These are phyloP conservation scores for Scaptodrosophila lebanonensis DNA, from an alignment of 1,140 invertebrate genomes.

Conservation along the genomic window DNA sequence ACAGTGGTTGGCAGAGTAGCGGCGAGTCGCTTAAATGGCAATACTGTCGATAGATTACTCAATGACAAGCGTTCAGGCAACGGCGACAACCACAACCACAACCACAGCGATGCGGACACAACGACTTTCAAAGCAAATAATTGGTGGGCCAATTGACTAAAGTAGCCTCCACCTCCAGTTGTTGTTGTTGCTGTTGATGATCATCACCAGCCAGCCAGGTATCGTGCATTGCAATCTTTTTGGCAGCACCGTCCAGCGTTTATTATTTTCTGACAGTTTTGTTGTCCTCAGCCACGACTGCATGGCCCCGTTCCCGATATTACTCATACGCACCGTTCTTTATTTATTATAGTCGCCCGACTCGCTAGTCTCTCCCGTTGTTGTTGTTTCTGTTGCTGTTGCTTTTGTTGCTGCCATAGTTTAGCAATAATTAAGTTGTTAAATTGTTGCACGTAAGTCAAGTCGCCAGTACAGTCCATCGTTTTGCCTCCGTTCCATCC, in stretches of 20 bases:
- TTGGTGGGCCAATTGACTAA: slow-evolving; percentile 19
- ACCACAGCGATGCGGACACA: neutral
- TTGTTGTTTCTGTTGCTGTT: slow-evolving; percentile 18
- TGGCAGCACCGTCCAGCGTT: slow-evolving; percentile 32
- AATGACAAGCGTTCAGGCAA: slow-evolving; percentile 59
- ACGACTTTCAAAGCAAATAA: too few relatives aligned
- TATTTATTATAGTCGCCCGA: slow-evolving; percentile 52
- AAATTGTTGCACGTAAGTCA: slow-evolving; percentile 76
- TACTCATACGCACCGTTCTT: slow-evolving; percentile 70
- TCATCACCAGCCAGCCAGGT: slow-evolving; percentile 51
- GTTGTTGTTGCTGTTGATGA: slow-evolving; percentile 32
- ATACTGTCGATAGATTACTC: slow-evolving; percentile 76
- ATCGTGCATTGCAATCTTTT: slow-evolving; percentile 65
- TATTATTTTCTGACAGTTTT: slow-evolving; percentile 35
- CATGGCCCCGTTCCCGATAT: slow-evolving; percentile 38
- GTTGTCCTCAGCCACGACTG: slow-evolving; percentile 31
- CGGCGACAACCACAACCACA: slow-evolving; percentile 4
- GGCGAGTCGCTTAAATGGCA: slow-evolving; percentile 37
- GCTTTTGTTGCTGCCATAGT: slow-evolving; percentile 57
- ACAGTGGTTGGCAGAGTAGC: slow-evolving; percentile 1
- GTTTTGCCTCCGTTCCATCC: neutral
- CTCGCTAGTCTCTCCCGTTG: slow-evolving; percentile 15
- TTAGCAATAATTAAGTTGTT: slow-evolving; percentile 77
- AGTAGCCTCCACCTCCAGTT: slow-evolving; percentile 22
- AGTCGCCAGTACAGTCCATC: slow-evolving; percentile 26